Percentiles rank a stretch among this genome's conserved stretches.
Evolutionary conservation across 2,888 invertebrate genomes (phyloP).

Genomic region (Apamea epomidion): DNA sequence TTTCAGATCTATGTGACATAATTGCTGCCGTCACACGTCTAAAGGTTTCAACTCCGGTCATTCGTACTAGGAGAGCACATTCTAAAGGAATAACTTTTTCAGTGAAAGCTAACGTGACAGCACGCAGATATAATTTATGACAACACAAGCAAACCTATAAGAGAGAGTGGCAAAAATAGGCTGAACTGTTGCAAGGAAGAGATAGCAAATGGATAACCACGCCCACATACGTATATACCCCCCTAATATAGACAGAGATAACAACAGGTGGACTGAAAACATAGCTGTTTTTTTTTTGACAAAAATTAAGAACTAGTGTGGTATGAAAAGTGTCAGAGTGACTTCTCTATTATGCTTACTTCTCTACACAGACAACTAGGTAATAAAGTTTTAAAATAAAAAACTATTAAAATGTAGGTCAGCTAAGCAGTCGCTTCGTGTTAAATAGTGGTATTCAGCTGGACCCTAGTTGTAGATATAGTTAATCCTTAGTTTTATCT

Average conservation of each 20-base stretch:
- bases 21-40: background rate
- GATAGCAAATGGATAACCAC: background rate
- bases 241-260: background rate
- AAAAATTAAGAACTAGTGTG: no score
- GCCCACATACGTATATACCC: no score
- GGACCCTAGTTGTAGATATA: no score
- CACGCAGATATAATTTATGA: background rate
- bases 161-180: background rate
- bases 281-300: no score
- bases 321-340: background rate
- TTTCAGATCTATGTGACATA: background rate
- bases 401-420: no score
- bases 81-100: background rate
- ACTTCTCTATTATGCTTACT: background rate
- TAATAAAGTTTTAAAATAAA: background rate
- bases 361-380: background rate
- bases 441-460: no score
- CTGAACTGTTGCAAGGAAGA: background rate
- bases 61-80: background rate
- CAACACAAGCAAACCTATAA: background rate
- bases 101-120: background rate
- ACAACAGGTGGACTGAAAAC: background rate
- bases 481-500: no score
- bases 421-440: no score
- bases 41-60: slow-evolving; percentile 13